A percentile compares a stretch with the other conserved stretches of the same genome.
phyloP scores from a whole-genome alignment of 2,888 invertebrate genomes.

The Chrysomela aeneicollis region DNA sequence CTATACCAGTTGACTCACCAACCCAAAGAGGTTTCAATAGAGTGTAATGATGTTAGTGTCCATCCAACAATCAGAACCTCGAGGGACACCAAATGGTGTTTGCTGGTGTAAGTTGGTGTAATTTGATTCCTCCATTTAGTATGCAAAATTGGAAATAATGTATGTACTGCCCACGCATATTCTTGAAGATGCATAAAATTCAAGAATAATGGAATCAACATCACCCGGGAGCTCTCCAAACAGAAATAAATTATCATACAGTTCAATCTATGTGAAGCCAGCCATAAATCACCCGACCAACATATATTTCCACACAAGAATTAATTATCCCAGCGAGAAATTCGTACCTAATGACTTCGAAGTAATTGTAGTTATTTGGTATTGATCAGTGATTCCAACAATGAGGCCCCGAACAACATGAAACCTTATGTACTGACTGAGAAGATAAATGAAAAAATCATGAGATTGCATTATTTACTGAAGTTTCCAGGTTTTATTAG shows the following conservation, averaged over 20 bases:
- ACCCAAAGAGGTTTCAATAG: no score
- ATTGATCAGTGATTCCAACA: constrained; percentile 14
- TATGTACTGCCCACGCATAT: no score
- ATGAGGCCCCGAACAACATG: background rate
- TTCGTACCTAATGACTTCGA: constrained; percentile 39
- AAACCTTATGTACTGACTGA: background rate
- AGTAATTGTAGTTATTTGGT: constrained; percentile 36
- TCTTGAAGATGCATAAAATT: no score
- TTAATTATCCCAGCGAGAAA: constrained; percentile 34
- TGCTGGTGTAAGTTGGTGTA: no score
- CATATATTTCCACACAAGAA: constrained; percentile 33
- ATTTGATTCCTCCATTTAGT: no score
- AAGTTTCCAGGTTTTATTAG: no score
- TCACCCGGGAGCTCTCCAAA: background rate
- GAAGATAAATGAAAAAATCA: background rate
- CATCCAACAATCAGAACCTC: no score
- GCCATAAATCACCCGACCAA: constrained; percentile 41
- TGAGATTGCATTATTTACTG: background rate
- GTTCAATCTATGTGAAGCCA: constrained; percentile 25
- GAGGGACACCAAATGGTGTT: no score
- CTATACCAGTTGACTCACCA: no score
- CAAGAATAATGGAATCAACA: no score
- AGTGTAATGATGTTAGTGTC: no score
- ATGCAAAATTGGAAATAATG: no score
- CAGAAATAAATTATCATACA: constrained; percentile 10